These are phyloP conservation scores for Muschampia plurimacula DNA, from an alignment of 2,888 invertebrate species.

Conservation along the genomic window DNA sequence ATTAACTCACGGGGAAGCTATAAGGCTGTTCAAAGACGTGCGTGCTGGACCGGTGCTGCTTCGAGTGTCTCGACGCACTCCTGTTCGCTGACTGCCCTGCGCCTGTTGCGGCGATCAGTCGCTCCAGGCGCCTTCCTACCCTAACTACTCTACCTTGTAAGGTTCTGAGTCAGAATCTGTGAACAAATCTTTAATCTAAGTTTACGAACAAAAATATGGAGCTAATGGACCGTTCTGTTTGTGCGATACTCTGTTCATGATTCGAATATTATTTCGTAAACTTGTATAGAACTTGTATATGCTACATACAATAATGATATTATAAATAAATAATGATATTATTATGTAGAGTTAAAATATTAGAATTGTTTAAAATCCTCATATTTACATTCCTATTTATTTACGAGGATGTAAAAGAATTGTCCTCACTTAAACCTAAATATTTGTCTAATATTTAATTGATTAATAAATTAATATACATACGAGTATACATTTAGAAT, in stretches of 20 bases:
- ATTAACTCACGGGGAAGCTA: slow-evolving; percentile 92
- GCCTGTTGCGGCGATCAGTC: slow-evolving; percentile 74
- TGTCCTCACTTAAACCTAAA: neutral
- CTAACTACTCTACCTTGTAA: slow-evolving; percentile 70
- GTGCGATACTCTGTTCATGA: too few relatives aligned
- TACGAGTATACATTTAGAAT: neutral
- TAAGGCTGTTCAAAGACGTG: slow-evolving; percentile 92
- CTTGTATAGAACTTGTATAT: too few relatives aligned
- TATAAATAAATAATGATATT: too few relatives aligned
- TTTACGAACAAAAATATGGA: too few relatives aligned
- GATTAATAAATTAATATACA: neutral
- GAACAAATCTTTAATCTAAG: too few relatives aligned
- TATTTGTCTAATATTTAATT: neutral
- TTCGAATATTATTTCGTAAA: too few relatives aligned
- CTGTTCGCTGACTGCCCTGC: slow-evolving; percentile 81
- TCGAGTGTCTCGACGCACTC: slow-evolving; percentile 87
- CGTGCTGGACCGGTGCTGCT: slow-evolving; percentile 91
- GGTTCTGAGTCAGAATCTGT: neutral
- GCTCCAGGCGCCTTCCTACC: slow-evolving; percentile 69
- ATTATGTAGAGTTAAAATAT: too few relatives aligned
- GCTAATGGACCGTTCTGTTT: too few relatives aligned
- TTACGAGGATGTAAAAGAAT: too few relatives aligned
- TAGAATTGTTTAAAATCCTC: too few relatives aligned
- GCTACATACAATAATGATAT: too few relatives aligned
- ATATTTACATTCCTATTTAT: too few relatives aligned